Evolutionary conservation across 2,888 invertebrate species (phyloP), one percentile per base, ranked within the genome.

Genomic region (Steinernema carpocapsae): DNA sequence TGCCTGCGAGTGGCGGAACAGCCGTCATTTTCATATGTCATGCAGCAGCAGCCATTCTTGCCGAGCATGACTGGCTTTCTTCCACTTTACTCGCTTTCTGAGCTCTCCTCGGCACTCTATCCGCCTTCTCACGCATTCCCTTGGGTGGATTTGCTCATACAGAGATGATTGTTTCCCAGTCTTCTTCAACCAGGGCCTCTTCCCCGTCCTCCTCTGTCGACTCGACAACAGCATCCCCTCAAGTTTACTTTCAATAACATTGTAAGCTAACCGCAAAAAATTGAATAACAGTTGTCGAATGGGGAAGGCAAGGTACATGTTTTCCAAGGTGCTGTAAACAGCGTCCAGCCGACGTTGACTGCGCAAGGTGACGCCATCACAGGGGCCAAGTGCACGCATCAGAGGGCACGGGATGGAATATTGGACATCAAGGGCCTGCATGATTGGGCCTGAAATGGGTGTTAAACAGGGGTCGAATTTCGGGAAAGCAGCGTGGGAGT

Each of bases 21-120:
- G 64, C 64, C 64, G 64, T 64, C 64, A 64, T 64, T 64, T 64
- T 64, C 64, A 64, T 64, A 52, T 52, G 64, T 64, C 32, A 64
- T 37, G 26, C 26, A 12, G 64, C 52, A 22, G 17, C 29, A 64
- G 32, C 32, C 3, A 56, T 22, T 7, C 51, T 10, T 51, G 29
- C 1, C 32, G 17, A 37, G 37, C 37, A 37, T 37, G 37, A 4
- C 64, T 17, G 64, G 32, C 32, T 64, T 64, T 26, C 64, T 22
- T 32, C 26, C 64, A 32, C 37, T 64, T 64, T 64, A 32, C 64
- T 64, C 37, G 29, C 64, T 37, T 64, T 64, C 64, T 64, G 64
- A 32, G 64, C 32, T 26, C 26, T 37, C 37, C 37, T 32, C 64
- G 64, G 64, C 64, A 26, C 64, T 29, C 64, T 52, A 19, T 52